Evolutionary conservation across 1,140 invertebrate genomes (phyloP), one percentile per base, ranked within the genome.

Genomic region (Caenorhabditis briggsae): DNA sequence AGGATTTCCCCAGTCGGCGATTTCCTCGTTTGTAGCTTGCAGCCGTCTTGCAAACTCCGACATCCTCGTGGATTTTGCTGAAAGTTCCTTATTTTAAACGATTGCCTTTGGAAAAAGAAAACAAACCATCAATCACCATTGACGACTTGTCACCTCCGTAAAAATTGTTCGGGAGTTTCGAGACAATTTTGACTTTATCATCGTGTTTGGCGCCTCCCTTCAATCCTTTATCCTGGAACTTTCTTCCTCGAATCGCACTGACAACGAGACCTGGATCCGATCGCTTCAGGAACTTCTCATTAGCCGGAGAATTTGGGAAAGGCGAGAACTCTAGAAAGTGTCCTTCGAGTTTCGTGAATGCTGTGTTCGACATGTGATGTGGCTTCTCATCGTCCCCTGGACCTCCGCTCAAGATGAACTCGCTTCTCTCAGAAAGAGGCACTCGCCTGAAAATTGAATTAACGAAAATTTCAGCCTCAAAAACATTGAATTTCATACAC

Each of bases 1-100:
- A 12, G 70, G 70, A 78, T 78, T 78, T 20, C 70, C 70, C 70
- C 70, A 78, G 23, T 78, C 70, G 20, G 33, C 46, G 11, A 78
- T 78, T 43, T 78, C 70, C 50, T 78, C 70, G 11, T 53, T 53
- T 9, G 7, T 12, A 50, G 48, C 14, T 53, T 78, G 70, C 9
- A 78, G 12, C 2, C n/a, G n/a, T 8, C 50, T 5, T 3, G 70
- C 46, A 12, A 78, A 11, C 11, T 78, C 70, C 3, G 11, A 18
- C 70, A 78, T 78, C 14, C 70, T 20, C 50, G 8, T 48, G 3
- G 70, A 48, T 50, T 78, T 78, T 23, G 70, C 70, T 78, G 46
- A 78, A 78, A 70, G 23, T 20, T 9, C 0, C n/a, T n/a, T 0
- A 23, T 25, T 61, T 23, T 25, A 25, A n/a, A 2, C 9, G 23